Conservation (phyloP, 2,113 vertebrate species). For the Muntiacus reevesi region DNA sequence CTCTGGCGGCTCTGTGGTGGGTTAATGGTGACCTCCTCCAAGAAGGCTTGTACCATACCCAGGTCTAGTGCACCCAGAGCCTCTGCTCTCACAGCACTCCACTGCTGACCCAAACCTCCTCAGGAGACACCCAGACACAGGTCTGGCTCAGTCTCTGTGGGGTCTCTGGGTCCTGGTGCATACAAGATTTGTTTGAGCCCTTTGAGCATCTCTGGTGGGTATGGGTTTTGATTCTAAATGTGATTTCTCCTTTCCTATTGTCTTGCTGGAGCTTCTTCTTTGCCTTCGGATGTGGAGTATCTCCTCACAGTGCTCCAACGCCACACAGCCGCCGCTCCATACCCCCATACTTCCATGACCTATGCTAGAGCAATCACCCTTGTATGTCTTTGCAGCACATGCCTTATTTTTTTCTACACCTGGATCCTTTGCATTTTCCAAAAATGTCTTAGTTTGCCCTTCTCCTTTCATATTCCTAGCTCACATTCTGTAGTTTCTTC, state of each 20-base stretch:
- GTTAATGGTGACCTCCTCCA: not conserved
- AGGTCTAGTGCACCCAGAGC: not conserved
- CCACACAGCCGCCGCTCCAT: not conserved
- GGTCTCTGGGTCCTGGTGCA: not conserved
- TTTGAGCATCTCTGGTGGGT: not conserved
- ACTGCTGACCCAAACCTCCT: not conserved
- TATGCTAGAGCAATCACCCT: not conserved
- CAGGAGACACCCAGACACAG: not conserved
- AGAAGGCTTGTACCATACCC: not conserved
- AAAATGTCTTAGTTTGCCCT: not conserved
- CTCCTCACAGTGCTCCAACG: not conserved
- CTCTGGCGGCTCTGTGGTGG: not conserved
- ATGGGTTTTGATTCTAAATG: not conserved
- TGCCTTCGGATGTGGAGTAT: not conserved
- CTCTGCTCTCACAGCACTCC: not conserved
- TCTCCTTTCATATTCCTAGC: not conserved
- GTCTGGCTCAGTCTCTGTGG: not conserved
- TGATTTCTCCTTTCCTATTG: not conserved
- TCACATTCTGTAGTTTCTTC: not conserved
- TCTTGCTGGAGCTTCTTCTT: not conserved
- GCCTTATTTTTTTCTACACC: not conserved
- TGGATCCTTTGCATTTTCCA: not conserved
- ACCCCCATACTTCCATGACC: not conserved
- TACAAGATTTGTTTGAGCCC: not conserved
- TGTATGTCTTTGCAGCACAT: not conserved